Percentiles rank a stretch among this genome's conserved stretches.
Conservation (phyloP, 2,113 vertebrate species). For the Ageneiosus marmoratus region DNA sequence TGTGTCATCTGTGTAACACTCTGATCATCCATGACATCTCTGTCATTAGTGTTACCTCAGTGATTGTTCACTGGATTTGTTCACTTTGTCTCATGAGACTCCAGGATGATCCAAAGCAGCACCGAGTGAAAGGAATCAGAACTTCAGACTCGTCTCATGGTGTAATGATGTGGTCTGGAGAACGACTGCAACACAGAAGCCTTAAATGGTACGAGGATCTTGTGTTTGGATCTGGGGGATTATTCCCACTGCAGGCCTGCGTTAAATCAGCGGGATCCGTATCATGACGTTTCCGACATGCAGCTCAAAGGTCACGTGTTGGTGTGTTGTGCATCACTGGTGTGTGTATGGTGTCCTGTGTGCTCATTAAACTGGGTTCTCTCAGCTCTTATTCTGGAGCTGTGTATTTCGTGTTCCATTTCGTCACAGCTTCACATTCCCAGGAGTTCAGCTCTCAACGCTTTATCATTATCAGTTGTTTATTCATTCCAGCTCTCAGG, state of each 20-base stretch:
- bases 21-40: neutral
- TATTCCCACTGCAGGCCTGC: neutral
- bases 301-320: neutral
- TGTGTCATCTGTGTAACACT: neutral
- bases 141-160: neutral
- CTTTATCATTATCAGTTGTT: neutral
- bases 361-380: conserved; percentile 6
- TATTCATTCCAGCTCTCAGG: neutral
- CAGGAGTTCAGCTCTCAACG: neutral
- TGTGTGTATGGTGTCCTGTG: too few species aligned
- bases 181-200: neutral
- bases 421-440: neutral
- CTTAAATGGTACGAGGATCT: neutral
- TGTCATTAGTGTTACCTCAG: neutral
- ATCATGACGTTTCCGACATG: neutral
- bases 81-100: neutral
- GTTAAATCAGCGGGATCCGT: neutral
- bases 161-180: neutral
- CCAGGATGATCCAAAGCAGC: neutral
- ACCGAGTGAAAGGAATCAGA: neutral
- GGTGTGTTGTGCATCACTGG: too few species aligned
- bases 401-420: neutral
- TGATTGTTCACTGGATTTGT: too few species aligned
- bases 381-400: neutral
- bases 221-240: neutral